Conservation (phyloP, 2,797 vertebrate genomes). For the Manis crassicaudata region DNA sequence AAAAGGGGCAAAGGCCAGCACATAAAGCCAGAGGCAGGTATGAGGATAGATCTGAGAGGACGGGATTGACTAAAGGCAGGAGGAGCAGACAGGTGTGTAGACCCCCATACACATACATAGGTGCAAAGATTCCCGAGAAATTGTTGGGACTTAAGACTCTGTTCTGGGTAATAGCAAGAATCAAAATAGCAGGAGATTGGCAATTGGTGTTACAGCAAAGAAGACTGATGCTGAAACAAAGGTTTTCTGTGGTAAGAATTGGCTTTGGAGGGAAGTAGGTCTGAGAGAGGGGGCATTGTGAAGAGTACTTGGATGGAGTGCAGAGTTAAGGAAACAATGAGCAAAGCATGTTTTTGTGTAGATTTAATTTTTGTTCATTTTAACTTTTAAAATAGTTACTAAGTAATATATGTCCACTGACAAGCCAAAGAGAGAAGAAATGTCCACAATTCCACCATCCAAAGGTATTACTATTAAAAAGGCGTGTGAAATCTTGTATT, state of each 20-base stretch:
- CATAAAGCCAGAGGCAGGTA: neutral
- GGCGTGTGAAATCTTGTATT: neutral
- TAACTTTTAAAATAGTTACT: neutral
- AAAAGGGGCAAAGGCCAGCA: neutral
- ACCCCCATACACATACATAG: neutral
- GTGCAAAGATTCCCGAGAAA: neutral
- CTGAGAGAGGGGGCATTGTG: neutral
- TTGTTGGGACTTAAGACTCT: neutral
- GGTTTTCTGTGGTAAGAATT: neutral
- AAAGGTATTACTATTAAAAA: neutral
- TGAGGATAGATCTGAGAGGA: neutral
- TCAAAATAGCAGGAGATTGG: neutral
- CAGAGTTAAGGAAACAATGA: neutral
- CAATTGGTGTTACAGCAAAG: neutral
- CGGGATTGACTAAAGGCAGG: no score
- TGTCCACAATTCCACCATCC: neutral
- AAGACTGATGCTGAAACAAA: neutral
- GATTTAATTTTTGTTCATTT: conserved; percentile 13
- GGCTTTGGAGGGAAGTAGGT: neutral
- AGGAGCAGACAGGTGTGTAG: neutral
- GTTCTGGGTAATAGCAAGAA: neutral
- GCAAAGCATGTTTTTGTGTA: neutral
- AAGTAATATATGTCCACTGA: neutral
- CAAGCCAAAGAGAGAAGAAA: neutral
- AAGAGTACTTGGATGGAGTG: neutral